Evolutionary conservation across 1,140 invertebrate species (phyloP), one percentile per base, ranked within the genome.

Genomic region (Anthonomus grandis): DNA sequence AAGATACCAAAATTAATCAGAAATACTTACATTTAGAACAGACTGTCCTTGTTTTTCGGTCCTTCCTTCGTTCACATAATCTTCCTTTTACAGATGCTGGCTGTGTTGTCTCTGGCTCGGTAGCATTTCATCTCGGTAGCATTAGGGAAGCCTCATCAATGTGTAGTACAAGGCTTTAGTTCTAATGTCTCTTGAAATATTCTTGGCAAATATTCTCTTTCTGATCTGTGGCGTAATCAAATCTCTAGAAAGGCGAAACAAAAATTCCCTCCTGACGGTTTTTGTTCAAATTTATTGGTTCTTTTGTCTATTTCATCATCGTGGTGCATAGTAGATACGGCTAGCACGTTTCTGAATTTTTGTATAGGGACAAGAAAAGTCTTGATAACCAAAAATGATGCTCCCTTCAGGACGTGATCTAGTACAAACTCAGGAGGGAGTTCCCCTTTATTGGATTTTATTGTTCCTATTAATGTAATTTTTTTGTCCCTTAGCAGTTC

Each of bases 161-260:
- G 36, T 38, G 4, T 6, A 38, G 36, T 38, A 38, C 4, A 38
- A 38, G 36, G 36, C 4, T n/a, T n/a, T 13, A 31, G 27, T n/a
- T 31, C n/a, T 31, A 31, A n/a, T n/a, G 27, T 13, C n/a, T 38
- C 36, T 4, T 38, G n/a, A 17, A 6, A 38, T 38, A 38, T 38
- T 38, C n/a, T 5, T 38, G 4, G 36, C 4, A 4, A 38, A 38
- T 38, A 38, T 13, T 38, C 27, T 38, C n/a, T 38, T 38, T 38
- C 36, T 38, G n/a, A 38, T 38, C 36, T 38, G 36, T 38, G 36
- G 36, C 4, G 36, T 38, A 38, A 38, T 38, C 36, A 38, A n/a
- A 17, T 38, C 36, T 38, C 36, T 38, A n/a, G 36, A 38, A 38
- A 38, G 36, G 36, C 36, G n/a, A 38, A 38, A 38, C 36, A 38